Base-by-base conservation (phyloP, 2,888 invertebrate genomes). In the Cyclophora albipunctata region DNA sequence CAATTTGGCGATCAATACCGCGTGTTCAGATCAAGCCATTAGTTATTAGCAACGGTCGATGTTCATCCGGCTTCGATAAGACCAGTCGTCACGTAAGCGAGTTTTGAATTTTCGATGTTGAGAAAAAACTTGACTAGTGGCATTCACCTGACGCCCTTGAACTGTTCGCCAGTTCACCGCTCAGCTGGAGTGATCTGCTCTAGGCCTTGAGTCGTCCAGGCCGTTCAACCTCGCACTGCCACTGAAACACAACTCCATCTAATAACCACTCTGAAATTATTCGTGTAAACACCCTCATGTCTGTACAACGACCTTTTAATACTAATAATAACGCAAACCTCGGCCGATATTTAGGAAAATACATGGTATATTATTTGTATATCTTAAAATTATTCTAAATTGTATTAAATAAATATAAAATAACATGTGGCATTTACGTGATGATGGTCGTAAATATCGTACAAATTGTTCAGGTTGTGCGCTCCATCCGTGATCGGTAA, bases 61-160 rank as follows among this genome's bases (percentile, higher is more conserved):
- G 64, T 78, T 72, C 73, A 80, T 82, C 81, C 83, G 82, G 82
- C 77, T 81, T 73, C 73, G 66, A 72, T 71, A 75, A 71, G 71
- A 69, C 73, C 66, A 74, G 73, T 74, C 73, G 76, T 74, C 81
- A 76, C 75, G 78, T 80, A 71, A 75, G 80, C 79, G 66, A 71
- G 74, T 75, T 75, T 70, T 62, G 67, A 69, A 57, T 61, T 61
- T 60, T 61, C 74, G 69, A 70, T 46, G 61, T 71, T 51, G 50
- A 55, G 54, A 83, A 84, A 84, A 85, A 84, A 82, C 77, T 69
- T 70, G 80, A 69, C 73, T 68, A 64, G 82, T 84, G 86, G 82
- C 86, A 82, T 85, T 87, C 87, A 86, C 87, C 86, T 73, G 78
- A 63, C 65, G 83, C 78, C 87, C 87, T 86, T 86, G 85, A 86